Evolutionary conservation across 2,113 vertebrate species (phyloP), one percentile per base, ranked within the genome.

Genomic region (Lutjanus erythropterus): DNA sequence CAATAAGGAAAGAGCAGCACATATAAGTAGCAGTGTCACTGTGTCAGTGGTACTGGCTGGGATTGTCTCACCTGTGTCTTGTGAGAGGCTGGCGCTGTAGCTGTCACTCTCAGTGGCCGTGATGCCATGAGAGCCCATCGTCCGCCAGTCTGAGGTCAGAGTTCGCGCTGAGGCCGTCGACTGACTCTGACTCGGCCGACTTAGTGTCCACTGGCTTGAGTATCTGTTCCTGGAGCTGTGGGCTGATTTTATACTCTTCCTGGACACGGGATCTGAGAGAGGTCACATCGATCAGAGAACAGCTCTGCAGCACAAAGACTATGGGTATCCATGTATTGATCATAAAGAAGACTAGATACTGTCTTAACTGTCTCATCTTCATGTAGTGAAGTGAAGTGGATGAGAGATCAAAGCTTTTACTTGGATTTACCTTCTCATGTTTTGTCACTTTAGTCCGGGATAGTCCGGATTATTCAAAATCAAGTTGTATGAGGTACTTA

Each of bases 121-220:
- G 91, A 99, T 98, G 83, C 97, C 98, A 0, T 98, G 98, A 69
- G 97, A 99, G 27, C 98, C 98, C 91, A 98, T 97, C 0, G 97
- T 97, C 83, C 98, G 92, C 98, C 98, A 99, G 92, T 99, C 98
- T 0, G 98, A 99, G 79, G 98, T 97, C 80, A 99, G 95, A 25
- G 97, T 99, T 42, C 97, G 95, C 0, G 98, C 98, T 0, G 98
- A 98, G 0, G 97, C 98, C 42, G 98, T 99, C 0, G 97, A 97
- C 94, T 99, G 98, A 92, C 98, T 98, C 92, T 98, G 91, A 66
- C 91, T 91, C 0, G 93, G 93, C 10, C 93, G 97, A 89, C 97
- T 99, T 80, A 99, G 95, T 0, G 98, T 99, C 98, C 98, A 99
- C 86, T 99, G 98, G 94, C 98, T 99, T 72, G 98, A 98, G 90